Percentiles rank a stretch among this genome's conserved stretches.
These are phyloP conservation scores for Sanderia malayensis DNA, from an alignment of 30 jellyfish, hydroid and myxozoan genomes.

Conservation along the genomic window DNA sequence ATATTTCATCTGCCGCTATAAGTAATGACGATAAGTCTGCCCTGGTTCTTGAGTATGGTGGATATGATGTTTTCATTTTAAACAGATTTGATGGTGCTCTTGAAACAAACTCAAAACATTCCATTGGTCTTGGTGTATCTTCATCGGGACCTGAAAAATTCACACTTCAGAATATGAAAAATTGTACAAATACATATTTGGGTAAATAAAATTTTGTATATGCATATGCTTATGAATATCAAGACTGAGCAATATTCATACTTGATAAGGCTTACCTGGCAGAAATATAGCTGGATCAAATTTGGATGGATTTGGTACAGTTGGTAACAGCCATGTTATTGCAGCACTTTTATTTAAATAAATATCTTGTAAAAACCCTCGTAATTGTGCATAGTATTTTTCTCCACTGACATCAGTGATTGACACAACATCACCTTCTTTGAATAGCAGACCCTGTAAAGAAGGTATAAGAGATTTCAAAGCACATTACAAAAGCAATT, in stretches of 20 bases:
- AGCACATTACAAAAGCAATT: no score
- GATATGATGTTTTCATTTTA: conserved; percentile 58
- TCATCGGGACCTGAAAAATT: conserved; percentile 86
- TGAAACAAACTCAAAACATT: conserved; percentile 86
- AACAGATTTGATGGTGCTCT: conserved; percentile 79
- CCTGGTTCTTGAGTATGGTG: conserved; percentile 67
- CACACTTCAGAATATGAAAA: no score
- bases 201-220: no score
- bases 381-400: conserved; percentile 78
- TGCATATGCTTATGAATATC: no score
- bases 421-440: conserved; percentile 87
- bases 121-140: conserved; percentile 96
- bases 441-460: conserved; percentile 78
- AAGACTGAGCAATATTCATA: no score
- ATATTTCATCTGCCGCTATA: conserved; percentile 53
- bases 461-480: neutral
- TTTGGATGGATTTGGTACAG: conserved; percentile 61
- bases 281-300: conserved; percentile 88
- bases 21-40: conserved; percentile 58
- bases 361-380: conserved; percentile 94
- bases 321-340: conserved; percentile 88
- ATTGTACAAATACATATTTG: no score
- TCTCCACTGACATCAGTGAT: conserved; percentile 77
- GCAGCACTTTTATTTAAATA: conserved; percentile 82
- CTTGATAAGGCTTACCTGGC: conserved; percentile 92